phyloP scores from a whole-genome alignment of 2,888 invertebrate genomes.

The Drosophila paucipuncta region DNA sequence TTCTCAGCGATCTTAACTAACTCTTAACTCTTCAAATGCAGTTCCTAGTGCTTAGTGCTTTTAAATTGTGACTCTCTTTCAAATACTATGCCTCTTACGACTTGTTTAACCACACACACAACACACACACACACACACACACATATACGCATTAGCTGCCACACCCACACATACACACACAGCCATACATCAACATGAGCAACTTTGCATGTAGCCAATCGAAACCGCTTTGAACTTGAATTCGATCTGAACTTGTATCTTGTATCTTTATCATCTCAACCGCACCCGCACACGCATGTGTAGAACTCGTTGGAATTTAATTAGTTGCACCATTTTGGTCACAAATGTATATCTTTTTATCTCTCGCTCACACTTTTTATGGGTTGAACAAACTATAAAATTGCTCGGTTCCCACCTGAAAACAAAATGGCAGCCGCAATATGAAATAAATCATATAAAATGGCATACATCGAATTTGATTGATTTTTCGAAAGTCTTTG shows the following conservation, averaged over 20 bases:
- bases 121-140: constrained; percentile 11
- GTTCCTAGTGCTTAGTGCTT: constrained; percentile 51
- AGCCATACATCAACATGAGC: constrained; percentile 24
- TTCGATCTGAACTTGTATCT: constrained; percentile 36
- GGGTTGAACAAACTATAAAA: not conserved
- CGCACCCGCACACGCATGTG: constrained; percentile 41
- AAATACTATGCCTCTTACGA: constrained; percentile 62
- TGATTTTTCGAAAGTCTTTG: not conserved
- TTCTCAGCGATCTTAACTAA: constrained; percentile 25
- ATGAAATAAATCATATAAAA: not conserved
- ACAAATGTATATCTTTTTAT: not conserved
- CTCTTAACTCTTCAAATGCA: constrained; percentile 20
- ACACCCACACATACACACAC: constrained; percentile 11
- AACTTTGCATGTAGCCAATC: constrained; percentile 53
- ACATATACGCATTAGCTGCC: constrained; percentile 21
- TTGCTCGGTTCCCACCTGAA: not conserved
- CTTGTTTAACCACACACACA: constrained; percentile 42
- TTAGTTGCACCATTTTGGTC: constrained; percentile 18
- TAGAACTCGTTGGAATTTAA: constrained; percentile 7
- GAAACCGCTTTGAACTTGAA: constrained; percentile 47
- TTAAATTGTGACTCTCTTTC: constrained; percentile 42
- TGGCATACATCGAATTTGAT: not conserved
- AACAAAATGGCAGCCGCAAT: constrained; percentile 19
- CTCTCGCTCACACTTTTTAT: not conserved
- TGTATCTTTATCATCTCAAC: constrained; percentile 24